Conservation (phyloP, 1,140 invertebrate genomes). For the Euglossa dilemma region DNA sequence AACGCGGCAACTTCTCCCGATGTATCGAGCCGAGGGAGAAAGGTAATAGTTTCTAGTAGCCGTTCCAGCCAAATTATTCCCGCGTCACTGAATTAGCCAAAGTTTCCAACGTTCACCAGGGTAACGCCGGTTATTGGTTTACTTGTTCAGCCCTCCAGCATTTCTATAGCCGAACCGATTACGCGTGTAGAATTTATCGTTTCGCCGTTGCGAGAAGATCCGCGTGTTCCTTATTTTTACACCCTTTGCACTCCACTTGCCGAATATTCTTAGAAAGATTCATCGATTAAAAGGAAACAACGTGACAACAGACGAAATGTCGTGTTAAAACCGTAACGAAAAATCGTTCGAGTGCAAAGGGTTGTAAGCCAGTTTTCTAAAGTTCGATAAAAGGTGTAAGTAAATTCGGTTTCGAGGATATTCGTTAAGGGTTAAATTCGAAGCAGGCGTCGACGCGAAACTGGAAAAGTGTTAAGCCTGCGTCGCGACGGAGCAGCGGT, state of each 20-base stretch:
- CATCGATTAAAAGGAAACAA: no score
- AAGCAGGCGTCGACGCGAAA: neutral
- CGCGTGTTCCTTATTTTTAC: neutral
- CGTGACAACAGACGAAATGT: no score
- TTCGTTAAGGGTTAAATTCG: no score
- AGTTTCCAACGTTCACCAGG: neutral
- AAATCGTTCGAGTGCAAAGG: no score
- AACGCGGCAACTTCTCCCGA: neutral
- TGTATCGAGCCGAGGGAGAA: neutral
- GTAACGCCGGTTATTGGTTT: neutral
- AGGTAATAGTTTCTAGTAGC: neutral
- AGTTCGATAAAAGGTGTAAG: no score
- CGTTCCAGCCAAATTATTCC: neutral
- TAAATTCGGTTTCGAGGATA: no score
- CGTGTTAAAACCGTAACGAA: no score
- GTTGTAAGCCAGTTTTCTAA: no score
- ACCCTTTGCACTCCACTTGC: no score
- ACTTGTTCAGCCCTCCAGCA: neutral
- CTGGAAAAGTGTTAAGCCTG: neutral
- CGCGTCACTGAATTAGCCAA: neutral
- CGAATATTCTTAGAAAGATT: no score
- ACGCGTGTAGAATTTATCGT: neutral
- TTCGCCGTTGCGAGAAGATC: neutral
- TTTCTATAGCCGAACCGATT: neutral
- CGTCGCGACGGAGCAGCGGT: neutral